Base-by-base conservation (phyloP, 2,888 invertebrate species). In the Leptinotarsa peninsularis region DNA sequence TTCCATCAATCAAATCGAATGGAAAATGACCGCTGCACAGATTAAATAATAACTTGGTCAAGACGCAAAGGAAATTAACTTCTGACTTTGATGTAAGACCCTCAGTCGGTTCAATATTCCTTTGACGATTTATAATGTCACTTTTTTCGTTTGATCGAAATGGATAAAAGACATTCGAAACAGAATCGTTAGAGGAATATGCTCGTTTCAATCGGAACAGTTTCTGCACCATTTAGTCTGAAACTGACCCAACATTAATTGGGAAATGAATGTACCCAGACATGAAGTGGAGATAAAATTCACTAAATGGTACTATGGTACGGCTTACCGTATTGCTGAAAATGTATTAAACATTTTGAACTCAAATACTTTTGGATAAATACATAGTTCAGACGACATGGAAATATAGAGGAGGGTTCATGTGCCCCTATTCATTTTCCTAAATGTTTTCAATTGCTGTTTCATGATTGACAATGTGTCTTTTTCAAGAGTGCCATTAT, bases 81-180 rank as follows among this genome's bases (percentile, higher is more conserved):
- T 86, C 85, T 85, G 87, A 87, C 87, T 86, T 86, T 87, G 87
- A 87, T 86, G 85, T 86, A 87, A 85, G 84, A 85, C 85, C 77
- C 75, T 72, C 74, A 71, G 73, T 75, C 72, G 69, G 74, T 80
- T 76, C 80, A 75, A 80, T 80, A 80, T 80, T 76, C 78, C 73
- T 78, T 76, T 75, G 77, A 73, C 77, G 78, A 80, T 80, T 78
- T 77, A 80, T 80, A 80, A 76, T 75, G 78, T 76, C 76, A 76
- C 73, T 77, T 74, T 74, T 74, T 75, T 75, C 73, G 33, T 58
- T 58, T n/a, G 75, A 63, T 14, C 58, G 23, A 14, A 75, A 75
- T 70, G 75, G 75, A 75, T 68, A 67, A 49, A n/a, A 60, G 72
- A 66, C 23, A 27, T 58, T 58, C 23, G 23, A 58, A 58, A 58